These are phyloP conservation scores for Pluvianellus socialis DNA, from an alignment of 2,113 vertebrate species.

Conservation along the genomic window DNA sequence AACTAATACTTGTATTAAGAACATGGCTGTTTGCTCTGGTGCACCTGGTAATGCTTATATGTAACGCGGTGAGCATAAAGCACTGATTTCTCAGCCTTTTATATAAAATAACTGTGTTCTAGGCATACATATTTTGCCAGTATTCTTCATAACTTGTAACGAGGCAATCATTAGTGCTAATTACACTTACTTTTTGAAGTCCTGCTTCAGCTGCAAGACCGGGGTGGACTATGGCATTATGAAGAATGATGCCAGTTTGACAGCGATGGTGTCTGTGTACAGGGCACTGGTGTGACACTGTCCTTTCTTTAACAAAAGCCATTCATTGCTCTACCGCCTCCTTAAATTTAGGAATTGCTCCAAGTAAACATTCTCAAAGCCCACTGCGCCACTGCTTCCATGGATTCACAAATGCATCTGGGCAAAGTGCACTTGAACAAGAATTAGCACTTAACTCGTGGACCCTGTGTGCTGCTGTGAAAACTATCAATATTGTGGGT, in stretches of 20 bases:
- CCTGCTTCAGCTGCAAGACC: background rate
- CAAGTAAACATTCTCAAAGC: background rate
- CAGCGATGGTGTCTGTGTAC: background rate
- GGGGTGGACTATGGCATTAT: accelerated
- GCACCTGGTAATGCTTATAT: background rate
- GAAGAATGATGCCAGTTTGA: background rate
- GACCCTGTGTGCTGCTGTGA: background rate
- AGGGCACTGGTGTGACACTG: background rate
- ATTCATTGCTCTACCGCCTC: background rate
- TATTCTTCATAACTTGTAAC: background rate
- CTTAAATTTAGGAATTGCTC: background rate
- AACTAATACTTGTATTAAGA: background rate
- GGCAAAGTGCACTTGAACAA: background rate
- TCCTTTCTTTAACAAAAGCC: background rate
- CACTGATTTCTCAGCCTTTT: background rate
- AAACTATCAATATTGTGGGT: background rate
- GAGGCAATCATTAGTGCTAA: background rate
- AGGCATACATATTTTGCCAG: background rate
- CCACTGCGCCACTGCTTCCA: accelerated
- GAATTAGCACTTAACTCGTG: background rate
- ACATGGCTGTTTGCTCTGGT: background rate
- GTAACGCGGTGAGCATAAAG: background rate
- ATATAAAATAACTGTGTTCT: background rate
- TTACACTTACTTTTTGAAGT: background rate
- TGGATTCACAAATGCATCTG: accelerated